These are phyloP conservation scores for Pogonus chalceus DNA, from an alignment of 1,140 invertebrate genomes.

Conservation along the genomic window DNA sequence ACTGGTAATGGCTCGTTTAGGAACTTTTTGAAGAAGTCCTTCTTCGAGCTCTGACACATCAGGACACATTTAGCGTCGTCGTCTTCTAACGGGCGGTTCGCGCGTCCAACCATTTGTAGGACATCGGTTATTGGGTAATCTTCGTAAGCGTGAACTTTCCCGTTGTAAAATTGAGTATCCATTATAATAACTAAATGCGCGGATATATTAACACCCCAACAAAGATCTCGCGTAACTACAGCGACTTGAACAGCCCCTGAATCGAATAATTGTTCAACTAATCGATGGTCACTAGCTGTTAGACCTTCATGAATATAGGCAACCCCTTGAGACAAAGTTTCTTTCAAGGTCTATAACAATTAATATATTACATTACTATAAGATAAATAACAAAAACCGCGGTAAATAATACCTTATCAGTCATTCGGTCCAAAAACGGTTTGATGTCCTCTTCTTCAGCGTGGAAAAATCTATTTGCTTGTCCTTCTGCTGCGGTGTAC, in stretches of 20 bases:
- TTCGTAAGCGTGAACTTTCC: conserved; percentile 85
- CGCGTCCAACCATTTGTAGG: conserved; percentile 92
- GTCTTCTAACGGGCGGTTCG: conserved; percentile 82
- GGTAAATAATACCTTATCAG: conserved; percentile 56
- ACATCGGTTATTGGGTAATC: conserved; percentile 97
- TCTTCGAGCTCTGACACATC: conserved; percentile 95
- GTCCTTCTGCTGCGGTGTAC: conserved; percentile 79
- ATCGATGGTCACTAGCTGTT: conserved; percentile 64
- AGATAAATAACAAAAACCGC: neutral
- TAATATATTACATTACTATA: conserved; percentile 14
- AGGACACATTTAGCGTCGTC: conserved; percentile 93
- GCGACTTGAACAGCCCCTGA: conserved; percentile 89
- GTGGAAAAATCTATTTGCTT: conserved; percentile 79
- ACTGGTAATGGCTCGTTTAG: conserved; percentile 94
- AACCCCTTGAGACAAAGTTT: conserved; percentile 85
- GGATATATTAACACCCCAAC: conserved; percentile 82
- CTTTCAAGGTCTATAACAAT: conserved; percentile 56
- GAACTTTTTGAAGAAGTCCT: conserved; percentile 99
- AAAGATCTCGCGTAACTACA: conserved; percentile 82
- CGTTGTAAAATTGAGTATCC: conserved; percentile 97
- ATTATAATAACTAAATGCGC: conserved; percentile 93
- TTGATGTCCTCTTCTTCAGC: conserved; percentile 77
- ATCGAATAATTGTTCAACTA: conserved; percentile 89
- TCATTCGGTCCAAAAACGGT: conserved; percentile 77
- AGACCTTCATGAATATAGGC: conserved; percentile 96